Conservation (phyloP, 2,888 invertebrate species). For the Pediacus dermestoides region DNA sequence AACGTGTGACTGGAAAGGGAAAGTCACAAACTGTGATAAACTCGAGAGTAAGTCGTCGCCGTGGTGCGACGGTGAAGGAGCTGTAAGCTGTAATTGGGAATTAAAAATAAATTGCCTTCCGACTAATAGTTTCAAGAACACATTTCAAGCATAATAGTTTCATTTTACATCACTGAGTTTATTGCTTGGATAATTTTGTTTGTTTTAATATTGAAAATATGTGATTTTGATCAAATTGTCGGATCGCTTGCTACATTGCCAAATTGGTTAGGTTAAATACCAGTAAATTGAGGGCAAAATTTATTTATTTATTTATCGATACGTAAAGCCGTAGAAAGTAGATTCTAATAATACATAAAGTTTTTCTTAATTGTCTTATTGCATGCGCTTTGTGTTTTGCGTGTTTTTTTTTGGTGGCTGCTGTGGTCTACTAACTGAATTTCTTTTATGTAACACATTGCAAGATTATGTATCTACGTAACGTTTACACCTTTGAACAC, state of each 20-base stretch:
- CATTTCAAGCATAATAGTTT: too few species aligned
- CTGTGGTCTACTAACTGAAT: slow-evolving; percentile 15
- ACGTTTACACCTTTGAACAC: slow-evolving; percentile 6
- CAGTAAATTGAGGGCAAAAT: too few species aligned
- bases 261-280: too few species aligned
- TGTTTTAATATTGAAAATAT: too few species aligned
- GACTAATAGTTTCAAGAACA: too few species aligned
- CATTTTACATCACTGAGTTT: too few species aligned
- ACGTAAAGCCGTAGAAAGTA: slow-evolving; percentile 26
- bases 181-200: too few species aligned
- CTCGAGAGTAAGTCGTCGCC: slow-evolving; percentile 83
- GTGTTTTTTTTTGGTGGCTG: slow-evolving; percentile 9
- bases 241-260: too few species aligned
- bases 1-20: slow-evolving; percentile 98
- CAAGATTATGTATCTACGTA: slow-evolving; percentile 4
- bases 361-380: slow-evolving; percentile 9
- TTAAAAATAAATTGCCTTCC: too few species aligned
- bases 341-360: slow-evolving; percentile 12
- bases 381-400: slow-evolving; percentile 15
- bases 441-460: slow-evolving; percentile 8
- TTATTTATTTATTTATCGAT: too few species aligned
- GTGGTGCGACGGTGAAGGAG: slow-evolving; percentile 36
- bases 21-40: slow-evolving; percentile 94
- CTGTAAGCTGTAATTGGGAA: too few species aligned
- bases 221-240: too few species aligned